Base-by-base conservation (phyloP, 2,888 invertebrate species). In the Odontomyia ornata region DNA sequence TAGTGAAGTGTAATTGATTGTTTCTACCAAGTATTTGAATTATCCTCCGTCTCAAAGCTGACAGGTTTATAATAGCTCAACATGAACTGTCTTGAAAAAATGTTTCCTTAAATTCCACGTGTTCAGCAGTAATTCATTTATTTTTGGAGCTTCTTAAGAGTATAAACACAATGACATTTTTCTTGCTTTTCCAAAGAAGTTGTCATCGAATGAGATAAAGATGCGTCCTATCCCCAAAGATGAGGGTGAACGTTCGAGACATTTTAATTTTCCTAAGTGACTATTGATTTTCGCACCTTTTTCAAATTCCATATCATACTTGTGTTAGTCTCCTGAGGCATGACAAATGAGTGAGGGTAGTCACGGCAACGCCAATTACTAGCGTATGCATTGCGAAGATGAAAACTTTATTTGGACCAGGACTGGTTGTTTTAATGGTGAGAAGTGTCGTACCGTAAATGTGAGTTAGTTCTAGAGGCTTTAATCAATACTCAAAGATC, bases 211-310 rank as follows among this genome's bases (percentile, higher is more conserved):
- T 13, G 23, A 23, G 25, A 60, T 60, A 60, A 60, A 60, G 60
- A 60, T 60, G 23, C 60, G 7, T 21, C 25, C 1, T 60, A 60
- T 23, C 9, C 9, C 9, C 5, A 36, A 9, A 36, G 25, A 60
- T 23, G 25, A 7, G 23, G 60, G 52, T 15, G 56, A 23, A 27
- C 7, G 60, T 21, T 21, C 36, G 60, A 73, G 60, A 73, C 73
- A 43, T 73, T 73, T 73, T 73, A 73, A 73, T 73, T 73, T 73
- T 73, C 73, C 52, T 60, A 73, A 73, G 73, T 73, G 73, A 73
- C 73, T 73, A 73, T 73, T 73, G 73, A 73, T 73, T 73, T 73
- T 73, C 36, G 18, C 30, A 25, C 25, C 65, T 65, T 36, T 18
- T 13, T 43, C 25, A 46, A 69, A 25, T 13, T 25, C 11, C 21